These are phyloP conservation scores for Ceratina australensis DNA, from an alignment of 1,140 invertebrate species.

Conservation along the genomic window DNA sequence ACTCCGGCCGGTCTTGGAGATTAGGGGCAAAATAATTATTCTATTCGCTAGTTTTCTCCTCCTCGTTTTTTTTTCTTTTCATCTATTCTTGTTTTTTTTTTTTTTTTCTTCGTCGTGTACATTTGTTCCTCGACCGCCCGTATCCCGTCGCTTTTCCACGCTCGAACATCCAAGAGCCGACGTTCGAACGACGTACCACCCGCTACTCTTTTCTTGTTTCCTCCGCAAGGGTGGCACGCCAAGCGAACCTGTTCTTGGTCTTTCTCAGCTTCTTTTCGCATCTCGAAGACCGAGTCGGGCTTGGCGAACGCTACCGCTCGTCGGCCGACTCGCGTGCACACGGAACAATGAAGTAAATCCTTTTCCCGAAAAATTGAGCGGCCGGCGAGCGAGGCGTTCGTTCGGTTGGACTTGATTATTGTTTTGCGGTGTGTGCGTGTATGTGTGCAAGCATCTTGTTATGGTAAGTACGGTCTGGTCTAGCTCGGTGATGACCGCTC, in stretches of 20 bases:
- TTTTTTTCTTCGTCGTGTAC: not conserved
- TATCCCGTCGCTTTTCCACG: not conserved
- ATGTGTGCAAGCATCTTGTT: no score
- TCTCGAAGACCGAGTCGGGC: no score
- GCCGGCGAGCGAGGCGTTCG: no score
- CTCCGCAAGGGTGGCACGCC: not conserved
- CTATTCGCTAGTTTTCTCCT: conserved; percentile 39
- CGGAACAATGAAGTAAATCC: no score
- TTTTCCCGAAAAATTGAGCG: no score
- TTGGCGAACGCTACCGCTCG: no score
- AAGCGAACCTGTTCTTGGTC: not conserved
- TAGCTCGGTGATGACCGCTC: no score
- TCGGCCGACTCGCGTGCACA: no score
- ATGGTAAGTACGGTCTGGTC: no score
- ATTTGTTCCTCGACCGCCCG: not conserved
- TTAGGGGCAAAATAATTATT: conserved; percentile 35
- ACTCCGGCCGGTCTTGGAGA: conserved; percentile 57
- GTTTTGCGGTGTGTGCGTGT: no score
- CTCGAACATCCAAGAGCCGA: not conserved
- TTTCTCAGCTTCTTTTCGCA: no score
- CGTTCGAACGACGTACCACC: not conserved
- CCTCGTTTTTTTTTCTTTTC: conserved; percentile 8
- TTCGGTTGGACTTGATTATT: no score
- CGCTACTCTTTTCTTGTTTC: not conserved
- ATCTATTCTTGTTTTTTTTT: conserved; percentile 5